Evolutionary conservation across 2,888 invertebrate species (phyloP).

Genomic region (Acrobasis suavella): DNA sequence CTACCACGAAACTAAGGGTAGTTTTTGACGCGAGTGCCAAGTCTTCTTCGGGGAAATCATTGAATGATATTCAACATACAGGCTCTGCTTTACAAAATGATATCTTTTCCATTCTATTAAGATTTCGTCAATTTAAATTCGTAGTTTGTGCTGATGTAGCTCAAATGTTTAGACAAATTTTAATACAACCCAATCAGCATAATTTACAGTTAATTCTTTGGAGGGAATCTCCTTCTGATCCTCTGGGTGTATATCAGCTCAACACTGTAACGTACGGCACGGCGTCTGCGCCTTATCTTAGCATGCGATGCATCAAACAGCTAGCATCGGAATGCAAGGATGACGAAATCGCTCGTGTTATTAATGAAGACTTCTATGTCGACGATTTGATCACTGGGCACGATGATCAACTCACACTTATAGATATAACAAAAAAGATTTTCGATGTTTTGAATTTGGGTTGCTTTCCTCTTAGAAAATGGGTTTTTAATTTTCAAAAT

Average conservation of each 20-base stretch:
- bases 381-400: slow-evolving; percentile 37
- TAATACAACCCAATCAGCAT: slow-evolving; percentile 26
- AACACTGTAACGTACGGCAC: slow-evolving; percentile 25
- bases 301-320: slow-evolving; percentile 36
- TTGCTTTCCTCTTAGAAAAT: too few relatives aligned
- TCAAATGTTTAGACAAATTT: too few relatives aligned
- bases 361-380: slow-evolving; percentile 35
- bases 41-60: slow-evolving; percentile 12
- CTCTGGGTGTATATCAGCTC: slow-evolving; percentile 30
- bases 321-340: not conserved
- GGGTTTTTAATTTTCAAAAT: too few relatives aligned
- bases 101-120: too few relatives aligned
- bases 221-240: slow-evolving; percentile 31
- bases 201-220: slow-evolving; percentile 41
- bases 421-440: too few relatives aligned
- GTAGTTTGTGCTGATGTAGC: too few relatives aligned
- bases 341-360: not conserved
- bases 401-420: not conserved
- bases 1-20: slow-evolving; percentile 29
- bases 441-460: too few relatives aligned
- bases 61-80: slow-evolving; percentile 27
- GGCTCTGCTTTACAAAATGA: slow-evolving; percentile 29
- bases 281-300: slow-evolving; percentile 15
- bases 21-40: slow-evolving; percentile 17
- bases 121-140: too few relatives aligned